Percentiles rank a stretch among this genome's conserved stretches.
phyloP scores from a whole-genome alignment of 2,113 vertebrate species.

The Silurus asotus region DNA sequence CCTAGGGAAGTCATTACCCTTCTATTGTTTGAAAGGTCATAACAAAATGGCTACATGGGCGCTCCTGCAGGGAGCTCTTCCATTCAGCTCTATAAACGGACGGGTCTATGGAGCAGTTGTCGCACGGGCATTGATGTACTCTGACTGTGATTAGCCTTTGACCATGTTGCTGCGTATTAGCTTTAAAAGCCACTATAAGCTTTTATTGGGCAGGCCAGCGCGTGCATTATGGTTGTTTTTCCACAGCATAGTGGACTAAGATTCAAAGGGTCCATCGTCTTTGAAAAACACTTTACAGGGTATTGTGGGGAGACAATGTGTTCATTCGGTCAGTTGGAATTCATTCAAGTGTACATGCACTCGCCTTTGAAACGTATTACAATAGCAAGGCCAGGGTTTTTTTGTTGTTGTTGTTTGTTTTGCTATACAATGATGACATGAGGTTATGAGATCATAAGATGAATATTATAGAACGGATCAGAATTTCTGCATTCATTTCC shows the following conservation, averaged over 20 bases:
- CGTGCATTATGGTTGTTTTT: not conserved
- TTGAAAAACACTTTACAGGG: not conserved
- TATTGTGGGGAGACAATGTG: not conserved
- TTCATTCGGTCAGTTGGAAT: not conserved
- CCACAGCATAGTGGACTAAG: not conserved
- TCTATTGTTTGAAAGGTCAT: conserved; percentile 59
- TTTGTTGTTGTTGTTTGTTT: not conserved
- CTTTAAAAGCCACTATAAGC: conserved; percentile 44
- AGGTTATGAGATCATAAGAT: not conserved
- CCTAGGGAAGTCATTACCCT: conserved; percentile 60
- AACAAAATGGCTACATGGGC: conserved; percentile 52
- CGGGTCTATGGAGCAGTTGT: conserved; percentile 43
- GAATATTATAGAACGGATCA: not conserved
- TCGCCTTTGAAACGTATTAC: not conserved
- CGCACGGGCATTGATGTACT: conserved; percentile 49
- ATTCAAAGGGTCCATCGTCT: not conserved
- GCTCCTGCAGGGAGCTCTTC: conserved; percentile 48
- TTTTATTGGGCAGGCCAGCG: conserved; percentile 38
- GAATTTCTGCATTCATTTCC: not conserved
- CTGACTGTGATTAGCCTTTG: conserved; percentile 56
- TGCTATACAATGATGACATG: not conserved
- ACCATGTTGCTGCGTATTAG: conserved; percentile 54
- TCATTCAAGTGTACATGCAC: not conserved
- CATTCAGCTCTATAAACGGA: conserved; percentile 50
- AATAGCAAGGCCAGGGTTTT: not conserved